Evolutionary conservation across 1,140 invertebrate species (phyloP), one percentile per base, ranked within the genome.

Genomic region (Ruditapes philippinarum): DNA sequence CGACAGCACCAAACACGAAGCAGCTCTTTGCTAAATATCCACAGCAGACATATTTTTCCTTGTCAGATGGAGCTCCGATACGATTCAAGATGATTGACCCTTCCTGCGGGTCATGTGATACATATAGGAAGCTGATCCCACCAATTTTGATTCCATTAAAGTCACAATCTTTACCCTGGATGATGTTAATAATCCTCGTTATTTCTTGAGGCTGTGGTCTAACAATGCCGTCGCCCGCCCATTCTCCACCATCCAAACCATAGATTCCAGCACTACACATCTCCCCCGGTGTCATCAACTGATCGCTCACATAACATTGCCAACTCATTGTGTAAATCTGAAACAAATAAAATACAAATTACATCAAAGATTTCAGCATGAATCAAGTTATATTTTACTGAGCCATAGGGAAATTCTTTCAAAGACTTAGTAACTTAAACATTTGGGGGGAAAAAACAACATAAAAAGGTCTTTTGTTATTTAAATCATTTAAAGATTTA

Each of bases 121-220:
- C 74, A 25, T 79, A 88, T n/a, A 88, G 76, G 38, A 80, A 88
- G 36, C 85, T 88, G 33, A 78, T 76, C 33, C 85, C 85, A 36
- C 60, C 76, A 17, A 88, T 45, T 54, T 70, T 62, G 42, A 88
- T 88, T 45, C 85, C 74, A 42, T 80, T 88, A 88, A 80, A 88
- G 85, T 88, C 85, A 1, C 7, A 38, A 11, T 88, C 85, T 57
- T 88, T 88, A 51, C 85, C 85, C 74, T 68, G 42, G n/a, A 88
- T 31, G 14, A 88, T 88, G 42, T 76, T 78, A 1, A 88, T 80
- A 17, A 88, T 19, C n/a, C 85, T 73, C n/a, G 60, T 79, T 38
- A 80, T 42, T 49, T 88, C 85, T 19, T 76, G 25, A 51, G 85
- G 74, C 9, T 40, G 28, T 0, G 85, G 85, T 17, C 57, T 51